phyloP scores from a whole-genome alignment of 2,113 vertebrate species.

The Steatornis caripensis region DNA sequence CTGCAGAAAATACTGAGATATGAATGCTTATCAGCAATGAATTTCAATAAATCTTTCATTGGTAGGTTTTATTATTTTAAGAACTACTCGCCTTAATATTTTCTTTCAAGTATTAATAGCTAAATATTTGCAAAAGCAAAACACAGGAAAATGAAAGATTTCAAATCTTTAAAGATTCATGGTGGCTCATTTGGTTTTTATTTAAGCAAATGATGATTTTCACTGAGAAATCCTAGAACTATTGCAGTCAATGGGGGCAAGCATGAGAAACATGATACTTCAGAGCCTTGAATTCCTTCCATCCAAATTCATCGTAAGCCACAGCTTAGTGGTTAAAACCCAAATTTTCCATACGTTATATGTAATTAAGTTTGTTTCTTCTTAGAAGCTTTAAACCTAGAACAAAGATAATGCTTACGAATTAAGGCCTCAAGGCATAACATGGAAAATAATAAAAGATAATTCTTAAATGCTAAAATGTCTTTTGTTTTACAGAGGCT shows the following conservation, averaged over 20 bases:
- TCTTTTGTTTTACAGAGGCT: slow-evolving; percentile 22
- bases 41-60: not conserved
- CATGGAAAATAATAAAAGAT: slow-evolving; percentile 24
- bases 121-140: not conserved
- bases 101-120: not conserved
- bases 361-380: slow-evolving; percentile 41
- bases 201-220: not conserved
- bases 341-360: not conserved
- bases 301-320: slow-evolving; percentile 6
- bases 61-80: not conserved
- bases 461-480: slow-evolving; percentile 1
- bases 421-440: slow-evolving; percentile 41
- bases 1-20: not conserved
- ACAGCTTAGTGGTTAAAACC: slow-evolving; percentile 29
- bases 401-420: slow-evolving; percentile 41
- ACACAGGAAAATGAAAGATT: not conserved
- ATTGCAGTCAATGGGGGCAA: not conserved
- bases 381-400: slow-evolving; percentile 50
- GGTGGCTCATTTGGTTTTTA: not conserved
- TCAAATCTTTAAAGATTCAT: not conserved
- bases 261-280: not conserved
- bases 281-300: slow-evolving; percentile 43
- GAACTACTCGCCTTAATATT: not conserved
- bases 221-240: not conserved
- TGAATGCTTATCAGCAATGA: not conserved